A percentile compares a stretch with the other conserved stretches of the same genome.
These are phyloP conservation scores for Leucopsar rothschildi DNA, from an alignment of 2,113 vertebrate species.

Conservation along the genomic window DNA sequence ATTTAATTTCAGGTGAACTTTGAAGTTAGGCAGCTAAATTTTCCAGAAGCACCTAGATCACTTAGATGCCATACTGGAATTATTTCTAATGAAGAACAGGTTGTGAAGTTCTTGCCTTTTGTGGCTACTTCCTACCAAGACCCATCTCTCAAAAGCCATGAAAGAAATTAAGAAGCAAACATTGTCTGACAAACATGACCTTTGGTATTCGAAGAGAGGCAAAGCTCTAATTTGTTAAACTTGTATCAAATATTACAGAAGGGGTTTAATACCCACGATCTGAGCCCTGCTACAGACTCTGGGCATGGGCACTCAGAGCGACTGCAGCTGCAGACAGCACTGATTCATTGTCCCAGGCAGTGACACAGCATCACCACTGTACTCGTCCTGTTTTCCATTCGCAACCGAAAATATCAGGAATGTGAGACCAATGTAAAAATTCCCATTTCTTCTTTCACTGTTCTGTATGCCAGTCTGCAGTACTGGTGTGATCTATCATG, in stretches of 20 bases:
- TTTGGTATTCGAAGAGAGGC: background rate
- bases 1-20: background rate
- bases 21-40: background rate
- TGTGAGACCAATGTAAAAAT: background rate
- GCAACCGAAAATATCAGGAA: background rate
- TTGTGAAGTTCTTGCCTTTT: background rate
- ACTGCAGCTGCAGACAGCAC: background rate
- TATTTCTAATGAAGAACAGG: background rate
- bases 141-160: background rate
- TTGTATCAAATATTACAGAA: background rate
- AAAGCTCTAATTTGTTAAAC: background rate
- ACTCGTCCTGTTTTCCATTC: background rate
- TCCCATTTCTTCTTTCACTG: background rate
- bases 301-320: fast-evolving
- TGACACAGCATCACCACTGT: fast-evolving
- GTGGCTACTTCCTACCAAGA: background rate
- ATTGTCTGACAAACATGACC: background rate
- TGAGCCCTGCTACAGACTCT: background rate
- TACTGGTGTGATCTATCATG: background rate
- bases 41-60: background rate
- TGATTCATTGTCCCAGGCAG: background rate
- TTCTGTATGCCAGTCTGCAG: background rate
- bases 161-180: background rate
- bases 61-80: background rate
- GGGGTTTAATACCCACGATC: background rate